phyloP scores from a whole-genome alignment of 1,140 invertebrate genomes.

The Neodiprion fabricii region DNA sequence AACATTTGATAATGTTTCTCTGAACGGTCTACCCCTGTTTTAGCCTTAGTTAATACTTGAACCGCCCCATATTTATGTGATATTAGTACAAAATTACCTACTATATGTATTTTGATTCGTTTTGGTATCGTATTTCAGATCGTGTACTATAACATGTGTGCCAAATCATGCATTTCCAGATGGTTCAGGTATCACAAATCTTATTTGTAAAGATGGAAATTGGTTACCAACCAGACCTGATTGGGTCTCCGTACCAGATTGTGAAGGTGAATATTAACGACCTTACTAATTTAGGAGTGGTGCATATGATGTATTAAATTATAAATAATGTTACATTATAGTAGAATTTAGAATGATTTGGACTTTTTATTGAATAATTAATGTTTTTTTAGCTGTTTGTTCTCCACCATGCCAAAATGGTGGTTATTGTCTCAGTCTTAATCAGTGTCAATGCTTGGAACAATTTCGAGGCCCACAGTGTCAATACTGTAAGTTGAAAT shows the following conservation, averaged over 20 bases:
- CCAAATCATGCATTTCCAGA: slow-evolving; percentile 72
- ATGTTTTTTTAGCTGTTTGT: slow-evolving; percentile 68
- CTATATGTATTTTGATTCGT: neutral
- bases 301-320: neutral
- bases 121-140: slow-evolving; percentile 48
- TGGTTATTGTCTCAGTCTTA: slow-evolving; percentile 75
- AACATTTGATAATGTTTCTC: no score
- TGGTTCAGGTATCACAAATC: slow-evolving; percentile 66
- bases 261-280: slow-evolving; percentile 62
- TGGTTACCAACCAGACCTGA: slow-evolving; percentile 69
- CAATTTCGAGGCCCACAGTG: slow-evolving; percentile 76
- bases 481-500: slow-evolving; percentile 73
- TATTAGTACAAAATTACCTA: neutral
- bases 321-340: no score
- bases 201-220: slow-evolving; percentile 69
- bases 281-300: neutral
- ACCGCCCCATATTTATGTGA: neutral
- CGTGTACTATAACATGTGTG: slow-evolving; percentile 70
- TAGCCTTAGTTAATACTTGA: no score
- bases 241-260: slow-evolving; percentile 69
- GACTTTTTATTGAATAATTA: slow-evolving; percentile 19
- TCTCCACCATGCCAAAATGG: slow-evolving; percentile 77
- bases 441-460: slow-evolving; percentile 78
- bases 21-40: no score
- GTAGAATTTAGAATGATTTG: slow-evolving; percentile 14